Conservation (phyloP, 92 coral and sea anemone species). For the Epizoanthus ramosus region DNA sequence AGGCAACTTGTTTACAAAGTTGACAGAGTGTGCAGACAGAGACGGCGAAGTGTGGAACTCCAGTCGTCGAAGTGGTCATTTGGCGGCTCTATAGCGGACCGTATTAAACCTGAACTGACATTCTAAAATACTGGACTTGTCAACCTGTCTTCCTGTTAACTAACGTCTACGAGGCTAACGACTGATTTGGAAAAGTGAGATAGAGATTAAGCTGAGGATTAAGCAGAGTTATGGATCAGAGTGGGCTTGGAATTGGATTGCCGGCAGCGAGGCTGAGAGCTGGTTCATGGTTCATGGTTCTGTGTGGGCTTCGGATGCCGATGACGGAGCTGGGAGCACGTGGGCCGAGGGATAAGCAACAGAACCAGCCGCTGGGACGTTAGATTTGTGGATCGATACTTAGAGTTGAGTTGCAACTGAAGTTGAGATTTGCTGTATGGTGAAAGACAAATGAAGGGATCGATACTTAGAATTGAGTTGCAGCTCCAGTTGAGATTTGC, state of each 20-base stretch:
- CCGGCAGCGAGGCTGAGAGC: not conserved
- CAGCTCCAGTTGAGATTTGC: too few relatives aligned
- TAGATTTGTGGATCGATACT: too few relatives aligned
- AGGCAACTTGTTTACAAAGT: not conserved
- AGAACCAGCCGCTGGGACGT: too few relatives aligned
- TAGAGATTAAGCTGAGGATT: conserved; percentile 3
- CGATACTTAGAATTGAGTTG: too few relatives aligned
- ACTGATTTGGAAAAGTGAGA: not conserved
- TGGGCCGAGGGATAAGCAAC: too few relatives aligned
- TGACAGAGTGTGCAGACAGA: not conserved
- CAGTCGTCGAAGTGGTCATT: not conserved
- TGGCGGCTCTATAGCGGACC: too few relatives aligned
- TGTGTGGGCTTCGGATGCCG: too few relatives aligned
- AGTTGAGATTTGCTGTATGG: too few relatives aligned
- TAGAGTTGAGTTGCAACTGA: too few relatives aligned
- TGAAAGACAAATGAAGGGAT: too few relatives aligned
- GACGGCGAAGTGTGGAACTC: not conserved
- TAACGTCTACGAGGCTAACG: not conserved
- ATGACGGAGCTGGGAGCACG: too few relatives aligned
- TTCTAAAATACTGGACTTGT: conserved; percentile 1
- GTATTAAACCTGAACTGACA: not conserved
- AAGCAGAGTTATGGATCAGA: not conserved
- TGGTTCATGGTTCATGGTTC: not conserved
- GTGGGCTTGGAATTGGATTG: not conserved
- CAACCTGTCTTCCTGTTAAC: not conserved